A percentile compares a stretch with the other conserved stretches of the same genome.
These are phyloP conservation scores for Hirundo rustica DNA, from an alignment of 2,797 vertebrate genomes.

Conservation along the genomic window DNA sequence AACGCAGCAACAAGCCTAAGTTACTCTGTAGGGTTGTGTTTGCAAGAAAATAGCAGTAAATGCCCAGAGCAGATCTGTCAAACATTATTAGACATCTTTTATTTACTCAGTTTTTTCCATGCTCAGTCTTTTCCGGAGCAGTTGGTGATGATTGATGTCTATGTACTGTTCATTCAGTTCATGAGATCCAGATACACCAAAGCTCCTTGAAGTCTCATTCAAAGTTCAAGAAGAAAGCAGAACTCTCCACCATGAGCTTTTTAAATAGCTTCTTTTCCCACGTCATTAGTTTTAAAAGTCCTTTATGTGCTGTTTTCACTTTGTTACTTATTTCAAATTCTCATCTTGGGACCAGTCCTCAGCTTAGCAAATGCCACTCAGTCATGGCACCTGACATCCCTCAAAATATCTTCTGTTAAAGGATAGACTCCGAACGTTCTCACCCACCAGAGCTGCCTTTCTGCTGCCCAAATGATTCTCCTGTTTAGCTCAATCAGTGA, in stretches of 20 bases:
- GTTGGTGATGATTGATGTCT: neutral
- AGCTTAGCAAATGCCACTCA: neutral
- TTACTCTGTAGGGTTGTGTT: neutral
- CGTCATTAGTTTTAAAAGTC: neutral
- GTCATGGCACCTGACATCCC: neutral
- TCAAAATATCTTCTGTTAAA: neutral
- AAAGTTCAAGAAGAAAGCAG: neutral
- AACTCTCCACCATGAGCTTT: neutral
- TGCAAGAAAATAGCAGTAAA: neutral
- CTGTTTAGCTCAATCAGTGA: neutral
- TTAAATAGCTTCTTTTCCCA: too few species aligned
- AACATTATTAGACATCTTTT: neutral
- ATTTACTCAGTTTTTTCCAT: neutral
- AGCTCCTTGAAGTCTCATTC: neutral
- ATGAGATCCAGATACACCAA: neutral
- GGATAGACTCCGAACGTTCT: neutral
- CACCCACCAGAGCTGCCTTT: neutral
- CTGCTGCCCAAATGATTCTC: neutral
- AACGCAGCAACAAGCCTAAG: neutral
- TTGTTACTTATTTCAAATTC: neutral
- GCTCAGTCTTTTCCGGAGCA: rapidly evolving
- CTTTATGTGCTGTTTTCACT: neutral
- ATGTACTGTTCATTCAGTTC: neutral
- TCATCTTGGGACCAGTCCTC: neutral
- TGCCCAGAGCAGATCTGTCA: neutral